Evolutionary conservation across 2,797 vertebrate species (phyloP), one percentile per base, ranked within the genome.

Genomic region (Enteromius anoplus): DNA sequence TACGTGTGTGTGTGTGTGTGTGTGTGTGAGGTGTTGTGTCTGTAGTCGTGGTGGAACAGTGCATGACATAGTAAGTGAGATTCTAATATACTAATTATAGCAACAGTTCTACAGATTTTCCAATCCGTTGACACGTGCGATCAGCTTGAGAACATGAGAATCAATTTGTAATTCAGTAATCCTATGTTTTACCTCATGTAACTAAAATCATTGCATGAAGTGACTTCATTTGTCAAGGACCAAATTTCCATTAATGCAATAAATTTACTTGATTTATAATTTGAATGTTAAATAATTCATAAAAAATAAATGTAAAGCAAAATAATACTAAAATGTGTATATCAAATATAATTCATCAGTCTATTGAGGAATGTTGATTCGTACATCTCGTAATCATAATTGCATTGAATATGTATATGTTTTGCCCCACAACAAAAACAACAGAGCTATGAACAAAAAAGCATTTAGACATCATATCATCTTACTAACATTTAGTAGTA

Each of bases 41-140:
- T 21, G 60, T 9, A 45, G 42, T 80, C 10, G 14, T 79, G 65
- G 34, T 72, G 68, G 79, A 81, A 47, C 66, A 81, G 23, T 62
- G 66, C 79, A 72, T 55, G 49, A 55, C 64, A 68, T 32, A 37
- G 77, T 79, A 11, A 45, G 37, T n/a, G 53, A 81, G 66, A 72
- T 81, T 65, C 29, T 79, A 47, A 51, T 45, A 45, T 81, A 7
- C 79, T 81, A 71, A 81, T 45, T 34, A 72, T 81, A 81, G 79
- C 34, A 60, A 19, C 64, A 69, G 64, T 26, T 21, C 21, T 23
- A 19, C 32, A 69, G 26, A 68, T 34, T 40, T 69, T 69, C 64
- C 64, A 34, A 40, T 19, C 34, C 7, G 64, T 19, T 66, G 47
- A 40, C 32, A 69, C 49, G 60, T 0, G 21, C 42, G 49, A 65